These are phyloP conservation scores for Pteronotus mesoamericanus DNA, from an alignment of 2,797 vertebrate genomes.

Conservation along the genomic window DNA sequence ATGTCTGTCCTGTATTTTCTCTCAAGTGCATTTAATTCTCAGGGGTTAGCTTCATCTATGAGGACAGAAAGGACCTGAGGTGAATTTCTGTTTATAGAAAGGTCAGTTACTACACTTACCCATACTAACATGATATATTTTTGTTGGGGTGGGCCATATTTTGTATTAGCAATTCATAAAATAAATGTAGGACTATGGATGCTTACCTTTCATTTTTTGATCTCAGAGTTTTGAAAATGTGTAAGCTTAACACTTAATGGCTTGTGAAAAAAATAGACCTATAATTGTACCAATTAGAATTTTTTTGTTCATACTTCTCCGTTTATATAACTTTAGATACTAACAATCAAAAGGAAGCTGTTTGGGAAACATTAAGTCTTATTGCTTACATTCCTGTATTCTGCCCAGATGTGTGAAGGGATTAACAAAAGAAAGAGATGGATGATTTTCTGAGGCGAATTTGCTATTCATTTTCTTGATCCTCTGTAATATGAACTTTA, in stretches of 20 bases:
- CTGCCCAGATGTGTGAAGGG: neutral
- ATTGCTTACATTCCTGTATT: conserved; percentile 23
- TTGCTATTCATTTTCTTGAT: conserved; percentile 6
- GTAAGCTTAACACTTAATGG: neutral
- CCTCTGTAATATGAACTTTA: neutral
- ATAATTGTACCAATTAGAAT: neutral
- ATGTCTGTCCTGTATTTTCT: neutral
- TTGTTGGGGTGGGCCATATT: neutral
- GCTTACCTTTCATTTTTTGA: neutral
- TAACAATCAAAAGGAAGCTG: neutral
- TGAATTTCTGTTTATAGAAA: neutral
- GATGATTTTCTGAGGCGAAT: conserved; percentile 3
- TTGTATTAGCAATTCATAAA: neutral
- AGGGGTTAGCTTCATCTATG: neutral
- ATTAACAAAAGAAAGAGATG: neutral
- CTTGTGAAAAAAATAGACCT: conserved; percentile 42
- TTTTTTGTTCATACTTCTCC: neutral
- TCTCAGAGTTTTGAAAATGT: neutral
- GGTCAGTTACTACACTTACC: neutral
- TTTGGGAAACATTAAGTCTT: neutral
- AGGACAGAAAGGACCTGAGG: neutral
- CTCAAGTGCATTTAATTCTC: neutral
- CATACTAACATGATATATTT: neutral
- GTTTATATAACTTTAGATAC: conserved; percentile 23
- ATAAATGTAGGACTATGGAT: neutral